phyloP scores from a whole-genome alignment of 2,888 invertebrate species.

The Caenorhabditis doughertyi region DNA sequence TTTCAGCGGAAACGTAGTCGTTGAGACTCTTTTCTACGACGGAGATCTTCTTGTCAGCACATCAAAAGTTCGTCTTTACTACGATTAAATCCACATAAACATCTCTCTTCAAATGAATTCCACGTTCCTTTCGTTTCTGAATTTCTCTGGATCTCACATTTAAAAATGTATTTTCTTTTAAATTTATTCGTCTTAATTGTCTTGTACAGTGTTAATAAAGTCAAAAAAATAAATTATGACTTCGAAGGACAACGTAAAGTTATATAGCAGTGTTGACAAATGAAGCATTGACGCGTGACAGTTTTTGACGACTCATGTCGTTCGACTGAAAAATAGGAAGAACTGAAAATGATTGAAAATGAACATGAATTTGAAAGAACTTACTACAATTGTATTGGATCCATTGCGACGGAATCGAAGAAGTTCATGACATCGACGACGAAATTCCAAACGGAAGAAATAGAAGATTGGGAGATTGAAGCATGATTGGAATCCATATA shows the following conservation, averaged over 20 bases:
- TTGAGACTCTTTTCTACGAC: slow-evolving; percentile 97
- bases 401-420: slow-evolving; percentile 45
- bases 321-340: slow-evolving; percentile 55
- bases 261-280: slow-evolving; percentile 44
- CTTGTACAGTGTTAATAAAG: neutral
- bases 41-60: slow-evolving; percentile 95
- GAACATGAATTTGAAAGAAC: neutral
- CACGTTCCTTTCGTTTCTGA: neutral
- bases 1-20: slow-evolving; percentile 94
- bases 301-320: slow-evolving; percentile 57
- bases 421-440: slow-evolving; percentile 59
- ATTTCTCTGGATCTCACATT: slow-evolving; percentile 18
- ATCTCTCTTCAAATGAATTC: neutral
- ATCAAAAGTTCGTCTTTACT: slow-evolving; percentile 95
- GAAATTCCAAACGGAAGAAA: slow-evolving; percentile 72
- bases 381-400: slow-evolving; percentile 52
- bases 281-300: slow-evolving; percentile 52
- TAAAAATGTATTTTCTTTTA: neutral
- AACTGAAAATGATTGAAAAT: slow-evolving; percentile 34
- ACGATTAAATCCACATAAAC: slow-evolving; percentile 87
- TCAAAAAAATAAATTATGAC: neutral
- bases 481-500: slow-evolving; percentile 71
- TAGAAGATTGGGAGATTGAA: slow-evolving; percentile 71
- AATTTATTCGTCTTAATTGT: neutral
- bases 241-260: neutral